Percentiles rank a stretch among this genome's conserved stretches.
Evolutionary conservation across 2,113 vertebrate species (phyloP).

Genomic region (Junco hyemalis): DNA sequence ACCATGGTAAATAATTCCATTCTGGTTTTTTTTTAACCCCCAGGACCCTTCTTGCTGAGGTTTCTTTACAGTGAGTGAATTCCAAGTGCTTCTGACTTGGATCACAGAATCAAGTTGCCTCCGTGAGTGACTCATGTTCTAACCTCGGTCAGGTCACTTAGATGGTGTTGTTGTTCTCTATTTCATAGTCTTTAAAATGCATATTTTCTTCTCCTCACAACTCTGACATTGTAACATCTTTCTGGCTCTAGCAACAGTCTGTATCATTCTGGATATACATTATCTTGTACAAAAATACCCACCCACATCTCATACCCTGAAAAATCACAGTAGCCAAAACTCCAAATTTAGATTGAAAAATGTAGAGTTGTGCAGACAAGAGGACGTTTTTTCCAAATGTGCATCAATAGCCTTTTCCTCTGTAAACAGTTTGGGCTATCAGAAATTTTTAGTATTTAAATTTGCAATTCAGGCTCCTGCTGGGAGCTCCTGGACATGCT

Average conservation of each 20-base stretch:
- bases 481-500: not conserved
- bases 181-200: not conserved
- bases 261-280: slow-evolving; percentile 16
- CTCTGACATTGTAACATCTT: slow-evolving; percentile 28
- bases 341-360: slow-evolving; percentile 25
- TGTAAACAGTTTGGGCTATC: not conserved
- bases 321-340: slow-evolving; percentile 29
- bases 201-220: not conserved
- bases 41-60: not conserved
- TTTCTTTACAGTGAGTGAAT: not conserved
- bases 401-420: not conserved
- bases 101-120: not conserved
- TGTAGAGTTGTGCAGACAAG: not conserved
- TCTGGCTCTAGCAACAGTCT: slow-evolving; percentile 16
- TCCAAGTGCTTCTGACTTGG: not conserved
- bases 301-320: slow-evolving; percentile 23
- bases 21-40: not conserved
- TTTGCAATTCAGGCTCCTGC: not conserved
- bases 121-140: not conserved
- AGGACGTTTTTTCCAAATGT: not conserved
- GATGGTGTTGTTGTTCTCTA: not conserved
- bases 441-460: not conserved
- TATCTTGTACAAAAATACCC: slow-evolving; percentile 48
- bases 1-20: not conserved
- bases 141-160: not conserved